Evolutionary conservation across 1,140 invertebrate species (phyloP), one percentile per base, ranked within the genome.

Genomic region (Proales similis): DNA sequence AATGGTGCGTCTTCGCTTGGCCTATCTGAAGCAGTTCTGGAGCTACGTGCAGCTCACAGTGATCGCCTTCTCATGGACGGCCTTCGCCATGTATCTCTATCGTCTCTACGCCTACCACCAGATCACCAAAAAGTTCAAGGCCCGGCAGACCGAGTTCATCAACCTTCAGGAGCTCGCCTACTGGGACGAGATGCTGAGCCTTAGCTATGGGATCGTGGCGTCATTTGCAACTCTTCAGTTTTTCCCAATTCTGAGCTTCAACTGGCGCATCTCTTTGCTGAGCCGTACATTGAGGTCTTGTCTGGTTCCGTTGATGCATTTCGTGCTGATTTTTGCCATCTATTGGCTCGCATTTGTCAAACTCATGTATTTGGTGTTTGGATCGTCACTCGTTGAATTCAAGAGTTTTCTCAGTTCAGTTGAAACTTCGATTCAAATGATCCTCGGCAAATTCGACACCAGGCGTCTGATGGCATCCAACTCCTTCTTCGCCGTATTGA

Each of bases 151-250:
- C 62, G 71, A 70, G 1, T 80, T 81, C 66, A 74, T 80, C 46
- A 79, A 78, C 47, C 72, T 81, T 51, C 75, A 79, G 48, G 72
- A 73, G 61, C 73, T 78, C 14, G 71, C 74, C 4, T 70, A 75
- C 38, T 73, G 78, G 66, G 78, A 79, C 64, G 73, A 80, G 30
- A 45, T 72, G 20, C 78, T 78, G 61, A 69, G 68, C 26, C 79
- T 78, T 64, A 70, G 79, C 20, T 70, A 80, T 20, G 78, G 74
- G 12, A 74, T 77, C 53, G 65, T 79, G 9, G 72, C 80, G 7
- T 81, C 80, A 68, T 70, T 80, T 26, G 71, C 71, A 4, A 78
- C 73, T 14, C 65, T 80, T 4, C 80, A 81, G 66, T 79, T 81
- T 67, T 67, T 79, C 27, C 74, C 76, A 61, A 69, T 81, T 1